These are phyloP conservation scores for Collichthys lucidus DNA, from an alignment of 2,113 vertebrate species.

Conservation along the genomic window DNA sequence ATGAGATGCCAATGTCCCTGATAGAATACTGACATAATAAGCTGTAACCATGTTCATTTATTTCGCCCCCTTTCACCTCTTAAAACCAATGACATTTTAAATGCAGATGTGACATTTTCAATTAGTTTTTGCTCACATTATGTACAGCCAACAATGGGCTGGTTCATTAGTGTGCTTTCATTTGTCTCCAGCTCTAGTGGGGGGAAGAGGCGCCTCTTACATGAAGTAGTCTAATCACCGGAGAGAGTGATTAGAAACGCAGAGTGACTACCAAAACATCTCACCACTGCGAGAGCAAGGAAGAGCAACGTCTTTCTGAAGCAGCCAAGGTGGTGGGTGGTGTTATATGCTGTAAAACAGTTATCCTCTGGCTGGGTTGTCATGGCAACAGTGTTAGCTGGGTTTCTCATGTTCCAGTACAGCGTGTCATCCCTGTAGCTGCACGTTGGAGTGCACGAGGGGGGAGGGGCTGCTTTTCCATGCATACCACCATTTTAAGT, in stretches of 20 bases:
- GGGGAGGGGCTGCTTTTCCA: slow-evolving; percentile 20
- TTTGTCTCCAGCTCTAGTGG: not conserved
- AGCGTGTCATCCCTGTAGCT: slow-evolving; percentile 67
- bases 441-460: slow-evolving; percentile 5
- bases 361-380: slow-evolving; percentile 83
- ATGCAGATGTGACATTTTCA: slow-evolving; percentile 62
- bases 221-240: slow-evolving; percentile 8
- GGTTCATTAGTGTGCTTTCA: slow-evolving; percentile 20
- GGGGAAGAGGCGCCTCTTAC: not conserved
- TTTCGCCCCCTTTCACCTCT: not conserved
- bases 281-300: slow-evolving; percentile 25
- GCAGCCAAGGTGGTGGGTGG: slow-evolving; percentile 68
- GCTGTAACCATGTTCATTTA: not conserved
- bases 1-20: not conserved
- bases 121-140: slow-evolving; percentile 15
- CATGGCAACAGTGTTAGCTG: slow-evolving; percentile 84
- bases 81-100: slow-evolving; percentile 44
- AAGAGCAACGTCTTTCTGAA: slow-evolving; percentile 47
- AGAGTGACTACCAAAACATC: slow-evolving; percentile 10
- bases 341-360: slow-evolving; percentile 73
- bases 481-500: slow-evolving; percentile 71
- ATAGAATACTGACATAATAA: slow-evolving; percentile 1
- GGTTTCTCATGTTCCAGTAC: slow-evolving; percentile 76
- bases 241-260: slow-evolving; percentile 12
- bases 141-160: slow-evolving; percentile 9